These are phyloP conservation scores for Aptenodytes patagonicus DNA, from an alignment of 2,113 vertebrate species.

Conservation along the genomic window DNA sequence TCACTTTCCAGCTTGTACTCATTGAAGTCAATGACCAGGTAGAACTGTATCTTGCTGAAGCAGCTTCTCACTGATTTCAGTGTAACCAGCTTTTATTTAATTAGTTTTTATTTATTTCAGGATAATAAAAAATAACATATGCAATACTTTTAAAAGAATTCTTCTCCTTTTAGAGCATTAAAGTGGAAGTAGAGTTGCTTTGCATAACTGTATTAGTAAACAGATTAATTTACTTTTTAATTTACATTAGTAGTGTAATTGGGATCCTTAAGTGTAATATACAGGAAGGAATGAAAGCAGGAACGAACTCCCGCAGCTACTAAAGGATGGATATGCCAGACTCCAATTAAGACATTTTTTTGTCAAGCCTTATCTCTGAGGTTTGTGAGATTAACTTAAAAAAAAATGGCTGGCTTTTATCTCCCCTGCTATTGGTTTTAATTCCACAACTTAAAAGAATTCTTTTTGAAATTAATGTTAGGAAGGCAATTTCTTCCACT, in stretches of 20 bases:
- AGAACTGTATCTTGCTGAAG: background rate
- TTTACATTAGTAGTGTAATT: constrained; percentile 35
- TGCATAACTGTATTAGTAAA: constrained; percentile 26
- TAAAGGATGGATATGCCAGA: background rate
- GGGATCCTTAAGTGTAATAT: background rate
- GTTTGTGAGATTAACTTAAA: constrained; percentile 4
- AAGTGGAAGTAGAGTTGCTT: background rate
- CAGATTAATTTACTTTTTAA: constrained; percentile 52
- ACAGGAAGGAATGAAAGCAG: constrained; percentile 1
- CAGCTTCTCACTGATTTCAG: background rate
- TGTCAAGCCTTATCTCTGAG: constrained; percentile 34
- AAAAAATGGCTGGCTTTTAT: constrained; percentile 3
- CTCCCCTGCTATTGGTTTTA: background rate
- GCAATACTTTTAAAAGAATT: background rate
- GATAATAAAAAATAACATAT: background rate
- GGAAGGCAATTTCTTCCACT: background rate
- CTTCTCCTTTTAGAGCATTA: background rate
- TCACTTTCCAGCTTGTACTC: background rate
- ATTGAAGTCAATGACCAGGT: background rate
- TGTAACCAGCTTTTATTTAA: background rate
- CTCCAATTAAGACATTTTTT: constrained; percentile 28
- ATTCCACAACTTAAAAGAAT: background rate
- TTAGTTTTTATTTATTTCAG: background rate
- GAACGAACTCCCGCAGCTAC: background rate
- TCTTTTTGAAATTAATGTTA: background rate